These are phyloP conservation scores for Cervus canadensis DNA, from an alignment of 2,113 vertebrate species.

Conservation along the genomic window DNA sequence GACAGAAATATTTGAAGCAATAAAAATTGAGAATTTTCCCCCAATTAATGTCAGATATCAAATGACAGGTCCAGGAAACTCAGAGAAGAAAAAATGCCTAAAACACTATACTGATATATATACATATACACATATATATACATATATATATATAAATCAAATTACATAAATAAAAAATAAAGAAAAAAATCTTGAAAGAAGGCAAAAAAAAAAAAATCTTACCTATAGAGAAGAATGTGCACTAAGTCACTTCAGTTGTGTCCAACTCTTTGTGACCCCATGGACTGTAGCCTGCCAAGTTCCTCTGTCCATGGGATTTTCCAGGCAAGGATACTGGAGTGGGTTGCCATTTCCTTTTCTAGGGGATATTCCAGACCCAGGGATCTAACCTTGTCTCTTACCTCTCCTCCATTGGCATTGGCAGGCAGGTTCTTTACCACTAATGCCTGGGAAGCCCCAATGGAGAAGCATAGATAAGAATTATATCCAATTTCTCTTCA, in stretches of 20 bases:
- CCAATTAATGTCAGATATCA: not conserved
- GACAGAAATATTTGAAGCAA: not conserved
- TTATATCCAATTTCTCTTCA: not conserved
- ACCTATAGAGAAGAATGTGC: not conserved
- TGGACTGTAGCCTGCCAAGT: not conserved
- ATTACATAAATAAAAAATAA: not conserved
- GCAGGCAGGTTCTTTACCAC: not conserved
- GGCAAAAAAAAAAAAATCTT: not conserved
- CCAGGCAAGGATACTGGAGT: not conserved
- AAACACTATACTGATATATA: not conserved
- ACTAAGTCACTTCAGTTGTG: not conserved
- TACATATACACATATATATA: not conserved
- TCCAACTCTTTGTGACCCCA: not conserved
- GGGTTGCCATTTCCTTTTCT: not conserved
- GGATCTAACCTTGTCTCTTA: not conserved
- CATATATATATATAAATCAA: not conserved
- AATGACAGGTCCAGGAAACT: not conserved
- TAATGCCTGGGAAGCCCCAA: not conserved
- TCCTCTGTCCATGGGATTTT: not conserved
- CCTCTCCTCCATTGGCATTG: not conserved
- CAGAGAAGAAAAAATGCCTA: not conserved
- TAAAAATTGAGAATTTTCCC: not conserved
- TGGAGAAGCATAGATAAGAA: not conserved
- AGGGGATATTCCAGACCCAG: not conserved
- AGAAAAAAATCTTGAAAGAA: not conserved